A percentile compares a stretch with the other conserved stretches of the same genome.
Evolutionary conservation across 2,888 invertebrate species (phyloP).

Genomic region (Hyalella azteca): DNA sequence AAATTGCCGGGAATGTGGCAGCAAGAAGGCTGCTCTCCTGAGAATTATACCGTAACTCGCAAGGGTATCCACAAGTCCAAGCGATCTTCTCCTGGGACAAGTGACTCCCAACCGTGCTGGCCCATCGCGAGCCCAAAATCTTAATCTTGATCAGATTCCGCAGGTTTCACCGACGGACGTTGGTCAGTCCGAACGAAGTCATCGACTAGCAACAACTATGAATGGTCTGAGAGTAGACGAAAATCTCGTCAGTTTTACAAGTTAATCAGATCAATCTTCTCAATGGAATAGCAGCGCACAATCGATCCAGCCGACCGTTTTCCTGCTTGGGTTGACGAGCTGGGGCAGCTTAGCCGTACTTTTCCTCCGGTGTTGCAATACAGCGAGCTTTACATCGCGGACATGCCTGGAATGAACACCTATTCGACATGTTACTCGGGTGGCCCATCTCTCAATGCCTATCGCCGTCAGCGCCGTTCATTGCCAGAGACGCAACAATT

Average conservation of each 20-base stretch:
- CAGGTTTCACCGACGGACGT: background rate
- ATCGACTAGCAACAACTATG: slow-evolving; percentile 11
- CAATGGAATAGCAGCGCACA: background rate
- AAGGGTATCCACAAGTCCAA: slow-evolving; percentile 70
- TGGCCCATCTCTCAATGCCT: background rate
- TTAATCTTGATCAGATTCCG: slow-evolving; percentile 29
- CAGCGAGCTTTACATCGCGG: slow-evolving; percentile 43
- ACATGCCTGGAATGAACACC: slow-evolving; percentile 35
- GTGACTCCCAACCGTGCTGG: no score
- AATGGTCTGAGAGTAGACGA: background rate
- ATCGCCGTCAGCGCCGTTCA: slow-evolving; percentile 41
- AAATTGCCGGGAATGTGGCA: slow-evolving; percentile 93
- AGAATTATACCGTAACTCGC: slow-evolving; percentile 92
- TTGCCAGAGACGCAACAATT: slow-evolving; percentile 39
- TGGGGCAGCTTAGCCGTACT: slow-evolving; percentile 17
- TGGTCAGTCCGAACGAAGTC: background rate
- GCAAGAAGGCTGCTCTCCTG: slow-evolving; percentile 85
- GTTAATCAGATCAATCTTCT: background rate
- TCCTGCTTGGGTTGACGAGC: slow-evolving; percentile 53
- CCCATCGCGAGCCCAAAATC: slow-evolving; percentile 42
- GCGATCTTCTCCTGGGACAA: slow-evolving; percentile 44
- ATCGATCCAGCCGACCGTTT: slow-evolving; percentile 30
- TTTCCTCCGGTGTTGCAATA: slow-evolving; percentile 26
- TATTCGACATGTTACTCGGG: slow-evolving; percentile 31
- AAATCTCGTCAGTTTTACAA: no score